Conservation (phyloP, 35 echinoderm and acorn worm species). For the Ptychodera flava region DNA sequence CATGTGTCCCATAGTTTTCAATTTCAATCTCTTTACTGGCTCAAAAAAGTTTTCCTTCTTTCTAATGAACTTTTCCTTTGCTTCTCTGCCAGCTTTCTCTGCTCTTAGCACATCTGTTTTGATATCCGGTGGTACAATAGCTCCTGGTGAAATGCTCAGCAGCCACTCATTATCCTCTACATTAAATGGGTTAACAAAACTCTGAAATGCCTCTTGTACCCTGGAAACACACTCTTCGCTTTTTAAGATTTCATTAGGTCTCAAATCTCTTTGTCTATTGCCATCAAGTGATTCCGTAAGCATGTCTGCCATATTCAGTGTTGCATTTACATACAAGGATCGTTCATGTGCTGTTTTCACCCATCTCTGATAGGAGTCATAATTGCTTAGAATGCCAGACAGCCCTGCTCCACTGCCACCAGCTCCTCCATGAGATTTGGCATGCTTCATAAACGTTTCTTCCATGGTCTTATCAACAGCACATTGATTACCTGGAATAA, state of each 20-base stretch:
- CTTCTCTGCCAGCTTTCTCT: conserved; percentile 6
- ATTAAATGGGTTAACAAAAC: neutral
- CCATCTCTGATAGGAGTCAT: neutral
- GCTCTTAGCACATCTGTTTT: conserved; percentile 7
- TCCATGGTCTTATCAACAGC: no score
- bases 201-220: neutral
- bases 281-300: neutral
- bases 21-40: conserved; percentile 20
- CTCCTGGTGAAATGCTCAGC: neutral
- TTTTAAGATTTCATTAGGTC: neutral
- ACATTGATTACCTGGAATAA: neutral
- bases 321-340: no score
- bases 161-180: neutral
- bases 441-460: no score
- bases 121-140: neutral
- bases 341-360: no score
- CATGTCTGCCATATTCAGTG: neutral
- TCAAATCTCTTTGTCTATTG: neutral
- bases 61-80: conserved; percentile 21
- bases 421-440: no score
- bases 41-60: conserved; percentile 39
- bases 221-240: neutral
- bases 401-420: no score
- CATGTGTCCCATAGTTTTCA: conserved; percentile 25
- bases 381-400: no score